These are phyloP conservation scores for Dunckerocampus dactyliophorus DNA, from an alignment of 2,113 vertebrate genomes.

Conservation along the genomic window DNA sequence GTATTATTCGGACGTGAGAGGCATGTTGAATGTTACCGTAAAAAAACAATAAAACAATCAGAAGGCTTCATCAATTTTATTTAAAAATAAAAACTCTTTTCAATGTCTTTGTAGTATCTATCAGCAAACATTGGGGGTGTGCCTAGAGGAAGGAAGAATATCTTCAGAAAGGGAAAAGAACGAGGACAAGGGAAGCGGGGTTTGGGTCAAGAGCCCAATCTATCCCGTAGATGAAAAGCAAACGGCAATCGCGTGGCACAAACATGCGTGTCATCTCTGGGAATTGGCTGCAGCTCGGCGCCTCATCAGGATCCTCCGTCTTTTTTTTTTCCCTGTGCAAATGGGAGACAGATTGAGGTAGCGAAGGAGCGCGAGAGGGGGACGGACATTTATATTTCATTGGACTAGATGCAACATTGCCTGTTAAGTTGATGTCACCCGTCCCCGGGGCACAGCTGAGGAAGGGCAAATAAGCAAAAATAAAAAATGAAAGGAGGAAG, in stretches of 20 bases:
- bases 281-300: conserved; percentile 47
- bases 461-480: conserved; percentile 18
- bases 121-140: conserved; percentile 14
- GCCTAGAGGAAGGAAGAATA: conserved; percentile 12
- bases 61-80: too few relatives aligned
- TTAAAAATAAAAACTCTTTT: too few relatives aligned
- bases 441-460: conserved; percentile 29
- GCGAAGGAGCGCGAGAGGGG: conserved; percentile 20
- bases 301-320: conserved; percentile 41
- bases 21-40: too few relatives aligned
- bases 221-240: conserved; percentile 69
- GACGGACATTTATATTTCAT: conserved; percentile 64
- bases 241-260: conserved; percentile 63
- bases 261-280: conserved; percentile 60
- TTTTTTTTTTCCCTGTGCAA: conserved; percentile 43
- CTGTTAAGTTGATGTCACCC: conserved; percentile 52
- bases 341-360: conserved; percentile 38
- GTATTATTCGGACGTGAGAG: too few relatives aligned
- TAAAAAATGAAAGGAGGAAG: neutral
- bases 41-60: too few relatives aligned
- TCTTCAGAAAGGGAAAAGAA: conserved; percentile 13
- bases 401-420: conserved; percentile 31
- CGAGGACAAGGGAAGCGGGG: conserved; percentile 1
- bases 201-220: conserved; percentile 58
- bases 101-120: conserved; percentile 13